Evolutionary conservation across 2,113 vertebrate genomes (phyloP).

Genomic region (Barbus barbus): DNA sequence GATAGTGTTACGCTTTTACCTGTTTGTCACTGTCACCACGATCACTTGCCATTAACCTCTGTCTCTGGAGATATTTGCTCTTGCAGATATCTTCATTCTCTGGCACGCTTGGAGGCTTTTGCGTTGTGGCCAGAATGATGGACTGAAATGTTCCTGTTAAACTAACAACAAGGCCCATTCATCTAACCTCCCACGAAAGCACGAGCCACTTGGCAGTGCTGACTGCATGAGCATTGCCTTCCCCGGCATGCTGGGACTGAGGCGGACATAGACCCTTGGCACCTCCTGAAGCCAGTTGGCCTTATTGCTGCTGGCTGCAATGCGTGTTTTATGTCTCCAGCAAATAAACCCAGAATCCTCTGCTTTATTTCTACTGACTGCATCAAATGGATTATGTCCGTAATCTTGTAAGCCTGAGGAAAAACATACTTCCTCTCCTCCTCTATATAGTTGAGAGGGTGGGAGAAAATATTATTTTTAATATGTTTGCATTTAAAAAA

Average conservation of each 20-base stretch:
- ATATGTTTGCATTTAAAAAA: not conserved
- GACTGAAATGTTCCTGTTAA: slow-evolving; percentile 35
- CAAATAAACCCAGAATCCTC: slow-evolving; percentile 6
- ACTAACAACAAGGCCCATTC: slow-evolving; percentile 20
- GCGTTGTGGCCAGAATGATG: not conserved
- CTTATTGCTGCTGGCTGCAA: not conserved
- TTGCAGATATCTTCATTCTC: too few relatives aligned
- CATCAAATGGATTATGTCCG: slow-evolving; percentile 35
- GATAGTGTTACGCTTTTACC: not conserved
- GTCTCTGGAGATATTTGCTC: slow-evolving; percentile 1
- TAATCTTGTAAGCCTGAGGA: slow-evolving; percentile 10
- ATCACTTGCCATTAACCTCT: not conserved
- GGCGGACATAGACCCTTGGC: not conserved
- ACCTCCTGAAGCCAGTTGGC: slow-evolving; percentile 1
- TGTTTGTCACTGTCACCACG: slow-evolving; percentile 9
- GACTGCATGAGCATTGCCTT: not conserved
- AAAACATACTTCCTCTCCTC: slow-evolving; percentile 2
- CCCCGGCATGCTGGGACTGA: slow-evolving; percentile 9
- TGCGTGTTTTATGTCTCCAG: slow-evolving; percentile 25
- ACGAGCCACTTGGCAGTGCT: slow-evolving; percentile 9
- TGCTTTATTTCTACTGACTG: slow-evolving; percentile 23
- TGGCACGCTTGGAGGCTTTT: slow-evolving; percentile 11
- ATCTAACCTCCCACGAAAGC: slow-evolving; percentile 5
- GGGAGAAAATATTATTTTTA: not conserved
- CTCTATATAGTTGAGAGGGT: not conserved